Conservation (phyloP, 2,113 vertebrate species). For the Sceloporus tristichus region DNA sequence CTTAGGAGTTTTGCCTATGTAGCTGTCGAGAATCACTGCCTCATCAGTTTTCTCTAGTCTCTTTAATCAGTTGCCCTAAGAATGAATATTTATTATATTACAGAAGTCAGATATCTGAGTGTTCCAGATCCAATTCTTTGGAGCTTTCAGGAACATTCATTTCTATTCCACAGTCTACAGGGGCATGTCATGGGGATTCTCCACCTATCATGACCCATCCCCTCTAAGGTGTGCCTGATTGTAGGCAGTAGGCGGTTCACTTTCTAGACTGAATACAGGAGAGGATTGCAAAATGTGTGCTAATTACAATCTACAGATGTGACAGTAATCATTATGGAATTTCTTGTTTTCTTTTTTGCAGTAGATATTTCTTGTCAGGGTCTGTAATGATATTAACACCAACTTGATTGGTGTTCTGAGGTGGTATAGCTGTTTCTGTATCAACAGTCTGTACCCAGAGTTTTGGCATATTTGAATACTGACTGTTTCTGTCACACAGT, state of each 20-base stretch:
- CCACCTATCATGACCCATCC: not conserved
- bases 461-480: constrained; percentile 27
- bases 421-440: constrained; percentile 21
- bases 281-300: not conserved
- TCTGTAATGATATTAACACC: not conserved
- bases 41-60: too few species aligned
- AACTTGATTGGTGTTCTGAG: constrained; percentile 2
- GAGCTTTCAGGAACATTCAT: too few species aligned
- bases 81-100: too few species aligned
- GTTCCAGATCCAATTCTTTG: too few species aligned
- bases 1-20: too few species aligned
- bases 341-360: not conserved
- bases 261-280: not conserved
- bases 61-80: too few species aligned
- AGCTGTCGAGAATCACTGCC: too few species aligned
- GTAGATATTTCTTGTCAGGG: not conserved
- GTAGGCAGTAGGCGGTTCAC: not conserved
- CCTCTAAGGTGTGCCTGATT: not conserved
- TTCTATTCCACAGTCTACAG: too few species aligned
- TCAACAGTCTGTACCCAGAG: constrained; percentile 14
- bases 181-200: not conserved
- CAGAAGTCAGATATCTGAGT: too few species aligned
- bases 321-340: not conserved
- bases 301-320: constrained; percentile 8
- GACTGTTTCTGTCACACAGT: constrained; percentile 77